These are phyloP conservation scores for Drosophila busckii DNA, from an alignment of 1,140 invertebrate genomes.

Conservation along the genomic window DNA sequence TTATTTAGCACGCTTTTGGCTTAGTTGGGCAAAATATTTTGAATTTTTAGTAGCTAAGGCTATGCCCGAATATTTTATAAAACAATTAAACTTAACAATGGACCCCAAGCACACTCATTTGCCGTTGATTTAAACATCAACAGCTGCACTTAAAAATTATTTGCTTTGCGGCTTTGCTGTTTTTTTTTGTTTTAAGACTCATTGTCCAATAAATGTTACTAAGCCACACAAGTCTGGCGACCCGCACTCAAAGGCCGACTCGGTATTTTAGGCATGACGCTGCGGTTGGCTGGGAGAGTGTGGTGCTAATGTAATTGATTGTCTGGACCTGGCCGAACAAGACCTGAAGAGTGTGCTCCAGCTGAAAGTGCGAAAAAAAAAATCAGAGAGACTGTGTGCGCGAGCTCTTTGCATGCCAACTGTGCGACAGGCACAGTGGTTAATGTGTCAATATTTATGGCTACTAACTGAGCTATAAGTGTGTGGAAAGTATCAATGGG, in stretches of 20 bases:
- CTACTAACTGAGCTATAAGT: no score
- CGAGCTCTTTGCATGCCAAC: conserved; percentile 42
- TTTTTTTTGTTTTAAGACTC: no score
- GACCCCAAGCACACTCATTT: no score
- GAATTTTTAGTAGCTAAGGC: conserved; percentile 8
- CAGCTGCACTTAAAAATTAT: no score
- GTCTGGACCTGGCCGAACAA: conserved; percentile 38
- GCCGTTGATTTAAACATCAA: no score
- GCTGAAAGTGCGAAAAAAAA: conserved; percentile 24
- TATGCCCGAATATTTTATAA: neutral
- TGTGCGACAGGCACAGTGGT: conserved; percentile 4
- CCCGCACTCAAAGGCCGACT: conserved; percentile 20
- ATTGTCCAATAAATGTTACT: neutral
- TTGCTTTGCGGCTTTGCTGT: no score
- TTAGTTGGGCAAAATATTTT: conserved; percentile 23
- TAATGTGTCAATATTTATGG: neutral
- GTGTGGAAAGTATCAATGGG: no score
- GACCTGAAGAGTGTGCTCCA: conserved; percentile 14
- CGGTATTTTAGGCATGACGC: conserved; percentile 8
- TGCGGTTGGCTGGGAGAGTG: conserved; percentile 21
- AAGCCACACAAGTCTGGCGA: conserved; percentile 14
- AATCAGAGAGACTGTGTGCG: neutral
- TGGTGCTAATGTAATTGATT: conserved; percentile 62
- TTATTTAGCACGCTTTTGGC: conserved; percentile 62
- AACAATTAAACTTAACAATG: no score